Conservation (phyloP, 2,797 vertebrate species). For the Gallirallus australis region DNA sequence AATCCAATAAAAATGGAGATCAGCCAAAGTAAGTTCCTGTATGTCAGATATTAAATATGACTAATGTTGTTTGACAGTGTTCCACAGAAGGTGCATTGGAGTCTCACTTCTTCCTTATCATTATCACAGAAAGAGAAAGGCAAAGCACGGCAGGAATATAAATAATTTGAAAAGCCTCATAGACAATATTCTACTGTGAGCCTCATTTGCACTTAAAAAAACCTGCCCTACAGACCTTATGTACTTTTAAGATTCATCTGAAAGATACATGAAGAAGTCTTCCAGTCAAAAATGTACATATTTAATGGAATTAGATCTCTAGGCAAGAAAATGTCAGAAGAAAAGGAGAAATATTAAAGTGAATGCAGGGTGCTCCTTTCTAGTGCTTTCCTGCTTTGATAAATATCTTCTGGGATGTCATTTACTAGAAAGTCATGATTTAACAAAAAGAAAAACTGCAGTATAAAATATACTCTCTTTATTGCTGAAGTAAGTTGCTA, state of each 20-base stretch:
- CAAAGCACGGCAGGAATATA: conserved; percentile 81
- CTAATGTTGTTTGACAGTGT: conserved; percentile 71
- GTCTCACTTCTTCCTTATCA: conserved; percentile 70
- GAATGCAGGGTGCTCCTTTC: conserved; percentile 79
- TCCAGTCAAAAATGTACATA: conserved; percentile 84
- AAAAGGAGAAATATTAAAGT: conserved; percentile 84
- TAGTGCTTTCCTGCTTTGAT: conserved; percentile 83
- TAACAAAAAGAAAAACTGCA: conserved; percentile 75
- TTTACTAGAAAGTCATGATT: conserved; percentile 83
- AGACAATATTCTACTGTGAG: conserved; percentile 81
- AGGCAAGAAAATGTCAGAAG: conserved; percentile 85
- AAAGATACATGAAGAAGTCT: conserved; percentile 85
- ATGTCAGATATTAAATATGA: conserved; percentile 73
- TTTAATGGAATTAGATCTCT: conserved; percentile 86
- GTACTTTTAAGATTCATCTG: conserved; percentile 86
- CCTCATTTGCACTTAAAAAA: conserved; percentile 88
- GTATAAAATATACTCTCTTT: conserved; percentile 75
- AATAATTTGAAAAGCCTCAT: conserved; percentile 83
- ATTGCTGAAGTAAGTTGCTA: conserved; percentile 77
- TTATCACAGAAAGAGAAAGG: conserved; percentile 77
- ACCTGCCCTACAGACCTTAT: conserved; percentile 83
- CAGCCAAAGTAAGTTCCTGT: conserved; percentile 70
- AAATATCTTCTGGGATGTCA: conserved; percentile 87
- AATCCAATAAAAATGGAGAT: conserved; percentile 71
- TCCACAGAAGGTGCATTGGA: conserved; percentile 61